Evolutionary conservation across 2,888 invertebrate genomes (phyloP).

Genomic region (Pyralis farinalis): DNA sequence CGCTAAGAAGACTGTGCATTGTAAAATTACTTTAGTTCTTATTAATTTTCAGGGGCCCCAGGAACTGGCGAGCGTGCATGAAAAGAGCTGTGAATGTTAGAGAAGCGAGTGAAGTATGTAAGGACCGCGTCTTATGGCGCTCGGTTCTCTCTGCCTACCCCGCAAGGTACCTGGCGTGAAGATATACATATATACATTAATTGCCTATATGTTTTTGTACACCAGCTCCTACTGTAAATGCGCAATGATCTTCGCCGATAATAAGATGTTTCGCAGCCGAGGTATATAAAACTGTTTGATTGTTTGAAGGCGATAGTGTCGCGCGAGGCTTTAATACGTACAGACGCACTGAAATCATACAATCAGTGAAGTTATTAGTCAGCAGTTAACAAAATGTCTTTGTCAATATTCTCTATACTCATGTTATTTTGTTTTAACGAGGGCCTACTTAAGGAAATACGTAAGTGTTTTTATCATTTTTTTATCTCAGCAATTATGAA

Average conservation of each 20-base stretch:
- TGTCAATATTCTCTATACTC: constrained; percentile 24
- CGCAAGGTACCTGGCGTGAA: no score
- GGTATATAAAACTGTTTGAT: constrained; percentile 30
- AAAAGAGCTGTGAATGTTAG: no score
- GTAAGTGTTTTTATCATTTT: constrained; percentile 35
- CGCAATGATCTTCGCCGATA: constrained; percentile 14
- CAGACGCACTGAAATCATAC: constrained; percentile 8
- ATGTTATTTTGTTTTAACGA: constrained; percentile 36
- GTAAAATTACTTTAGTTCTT: no score
- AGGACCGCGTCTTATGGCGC: no score
- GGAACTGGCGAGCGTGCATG: no score
- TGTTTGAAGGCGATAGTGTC: constrained; percentile 15
- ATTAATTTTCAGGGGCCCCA: no score
- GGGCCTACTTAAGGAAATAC: constrained; percentile 40
- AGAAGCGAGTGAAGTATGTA: no score
- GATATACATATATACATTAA: no score
- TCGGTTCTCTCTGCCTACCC: no score
- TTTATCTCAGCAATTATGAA: not conserved
- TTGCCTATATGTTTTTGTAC: not conserved
- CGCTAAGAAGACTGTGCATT: no score
- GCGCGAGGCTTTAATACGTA: constrained; percentile 18
- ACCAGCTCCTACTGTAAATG: constrained; percentile 1
- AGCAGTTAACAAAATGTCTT: constrained; percentile 22
- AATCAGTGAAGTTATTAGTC: constrained; percentile 7
- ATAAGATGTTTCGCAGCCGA: constrained; percentile 19